phyloP scores from a whole-genome alignment of 2,888 invertebrate species.

The Tetheella fluctuosa region DNA sequence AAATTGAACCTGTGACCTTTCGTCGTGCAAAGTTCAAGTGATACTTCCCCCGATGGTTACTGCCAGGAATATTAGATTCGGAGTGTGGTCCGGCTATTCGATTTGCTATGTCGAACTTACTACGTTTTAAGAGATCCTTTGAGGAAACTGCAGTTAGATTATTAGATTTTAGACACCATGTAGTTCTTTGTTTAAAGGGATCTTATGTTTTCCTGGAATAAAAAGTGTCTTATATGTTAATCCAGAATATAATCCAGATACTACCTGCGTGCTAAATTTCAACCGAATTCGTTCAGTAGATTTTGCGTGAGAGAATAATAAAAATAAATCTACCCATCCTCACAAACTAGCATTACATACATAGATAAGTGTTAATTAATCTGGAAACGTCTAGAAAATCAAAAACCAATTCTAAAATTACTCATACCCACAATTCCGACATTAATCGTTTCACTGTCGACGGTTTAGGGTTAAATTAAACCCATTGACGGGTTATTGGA shows the following conservation, averaged over 20 bases:
- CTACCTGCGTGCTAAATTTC: no score
- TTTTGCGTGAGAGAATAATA: no score
- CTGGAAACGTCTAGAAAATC: no score
- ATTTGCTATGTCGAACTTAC: neutral
- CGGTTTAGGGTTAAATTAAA: constrained; percentile 15
- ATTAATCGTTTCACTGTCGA: neutral
- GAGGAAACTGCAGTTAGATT: neutral
- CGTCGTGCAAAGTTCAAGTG: constrained; percentile 1
- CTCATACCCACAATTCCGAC: neutral
- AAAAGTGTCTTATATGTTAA: no score
- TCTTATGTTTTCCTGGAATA: no score
- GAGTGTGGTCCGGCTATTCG: neutral
- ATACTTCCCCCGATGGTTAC: neutral
- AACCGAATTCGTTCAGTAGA: no score
- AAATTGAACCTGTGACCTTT: constrained; percentile 8
- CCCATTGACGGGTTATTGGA: constrained; percentile 13
- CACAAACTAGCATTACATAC: no score
- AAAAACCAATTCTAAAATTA: neutral
- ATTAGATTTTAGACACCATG: neutral
- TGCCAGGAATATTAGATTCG: neutral
- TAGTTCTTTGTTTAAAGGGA: no score
- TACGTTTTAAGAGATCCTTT: neutral
- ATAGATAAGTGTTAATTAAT: no score
- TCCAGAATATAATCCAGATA: no score
- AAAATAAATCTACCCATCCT: no score